Evolutionary conservation across 2,113 vertebrate species (phyloP), one percentile per base, ranked within the genome.

Genomic region (Rutilus rutilus): DNA sequence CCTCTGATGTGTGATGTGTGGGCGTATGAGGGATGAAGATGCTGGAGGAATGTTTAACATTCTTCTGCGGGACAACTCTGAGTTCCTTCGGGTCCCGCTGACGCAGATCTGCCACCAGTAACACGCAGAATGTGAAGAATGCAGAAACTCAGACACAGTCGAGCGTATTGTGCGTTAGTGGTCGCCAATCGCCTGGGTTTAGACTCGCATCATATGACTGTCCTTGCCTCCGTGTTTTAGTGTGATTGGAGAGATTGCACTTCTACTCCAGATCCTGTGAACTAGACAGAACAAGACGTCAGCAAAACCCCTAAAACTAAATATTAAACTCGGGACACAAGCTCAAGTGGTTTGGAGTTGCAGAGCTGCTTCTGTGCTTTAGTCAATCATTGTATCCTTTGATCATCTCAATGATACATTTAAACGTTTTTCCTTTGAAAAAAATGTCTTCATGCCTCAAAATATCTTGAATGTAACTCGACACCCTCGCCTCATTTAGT

Each of bases 51-150:
- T 33, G 87, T 89, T 92, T 87, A 85, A 86, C 90, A 64, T 77
- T 83, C 69, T 90, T 92, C 52, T 82, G 76, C 82, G 57, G 87
- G 88, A 89, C 60, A 62, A 82, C 71, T 88, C 23, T 3, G 88
- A 90, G 92, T 86, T 90, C 89, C 86, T 91, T 83, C 8, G 85
- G 85, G 87, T 87, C 74, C 75, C 7, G 65, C 89, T 94, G 93
- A 93, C 83, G 92, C 91, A 93, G 92, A 92, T 91, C 90, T 92
- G 92, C 90, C 92, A 90, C 90, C 90, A 90, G 91, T 92, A 89
- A 87, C 90, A 88, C 91, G 90, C 90, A 91, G 93, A 94, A 95
- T 94, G 90, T 86, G 82, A 92, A 90, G 92, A 95, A 94, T 94
- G 92, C 87, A 90, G 89, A 92, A 92, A 90, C 90, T 81, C 85